These are phyloP conservation scores for Olivierus martensii DNA, from an alignment of 1,140 invertebrate species.

Conservation along the genomic window DNA sequence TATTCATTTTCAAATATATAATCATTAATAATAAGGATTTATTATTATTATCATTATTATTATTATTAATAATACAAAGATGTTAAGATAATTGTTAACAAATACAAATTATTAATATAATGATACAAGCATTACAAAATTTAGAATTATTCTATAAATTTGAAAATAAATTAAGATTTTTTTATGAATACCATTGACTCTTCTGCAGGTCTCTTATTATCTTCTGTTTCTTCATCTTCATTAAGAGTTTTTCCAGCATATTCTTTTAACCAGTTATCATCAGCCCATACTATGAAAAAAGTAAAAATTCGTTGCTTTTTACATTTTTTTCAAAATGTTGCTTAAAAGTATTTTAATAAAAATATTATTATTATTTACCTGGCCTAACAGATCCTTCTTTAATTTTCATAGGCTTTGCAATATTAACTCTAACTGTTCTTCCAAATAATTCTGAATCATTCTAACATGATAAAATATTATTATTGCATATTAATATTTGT, in stretches of 20 bases:
- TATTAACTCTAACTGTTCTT: conserved; percentile 88
- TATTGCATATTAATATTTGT: too few relatives aligned
- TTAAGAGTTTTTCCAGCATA: conserved; percentile 76
- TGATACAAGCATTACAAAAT: too few relatives aligned
- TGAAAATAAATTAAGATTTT: too few relatives aligned
- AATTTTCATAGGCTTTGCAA: conserved; percentile 90
- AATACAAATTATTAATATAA: too few relatives aligned
- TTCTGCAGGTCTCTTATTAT: conserved; percentile 26
- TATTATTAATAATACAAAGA: too few relatives aligned
- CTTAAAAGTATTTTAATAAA: not conserved
- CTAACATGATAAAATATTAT: too few relatives aligned
- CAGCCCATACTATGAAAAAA: conserved; percentile 77
- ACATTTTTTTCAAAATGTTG: not conserved
- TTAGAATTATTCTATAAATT: too few relatives aligned
- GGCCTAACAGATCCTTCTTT: conserved; percentile 78
- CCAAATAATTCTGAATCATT: conserved; percentile 98
- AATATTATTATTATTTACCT: conserved; percentile 8
- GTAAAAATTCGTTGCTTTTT: not conserved
- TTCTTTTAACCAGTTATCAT: conserved; percentile 91
- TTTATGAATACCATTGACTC: not conserved
- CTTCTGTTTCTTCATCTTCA: conserved; percentile 25
- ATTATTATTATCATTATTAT: too few relatives aligned
- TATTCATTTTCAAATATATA: too few relatives aligned
- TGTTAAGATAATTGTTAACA: too few relatives aligned
- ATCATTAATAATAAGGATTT: too few relatives aligned